Conservation (phyloP, 2,797 vertebrate genomes). For the Fundulus diaphanus region DNA sequence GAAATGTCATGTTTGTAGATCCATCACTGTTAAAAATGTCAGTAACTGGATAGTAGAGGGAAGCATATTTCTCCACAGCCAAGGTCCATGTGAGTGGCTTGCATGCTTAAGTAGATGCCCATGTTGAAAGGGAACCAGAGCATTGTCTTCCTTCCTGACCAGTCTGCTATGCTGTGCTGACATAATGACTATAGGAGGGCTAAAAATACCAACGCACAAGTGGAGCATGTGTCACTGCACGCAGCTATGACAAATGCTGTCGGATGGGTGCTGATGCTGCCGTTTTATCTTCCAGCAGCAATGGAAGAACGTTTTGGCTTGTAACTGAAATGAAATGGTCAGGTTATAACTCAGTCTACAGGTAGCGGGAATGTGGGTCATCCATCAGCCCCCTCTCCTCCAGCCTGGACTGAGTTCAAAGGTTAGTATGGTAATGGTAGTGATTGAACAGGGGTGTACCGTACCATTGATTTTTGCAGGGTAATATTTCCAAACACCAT, state of each 20-base stretch:
- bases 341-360: background rate
- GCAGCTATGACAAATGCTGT: conserved; percentile 51
- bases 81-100: conserved; percentile 5
- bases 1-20: conserved; percentile 34
- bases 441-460: conserved; percentile 38
- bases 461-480: conserved; percentile 66
- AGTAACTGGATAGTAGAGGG: conserved; percentile 1
- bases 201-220: conserved; percentile 80
- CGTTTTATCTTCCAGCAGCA: conserved; percentile 20
- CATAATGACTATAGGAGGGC: conserved; percentile 67
- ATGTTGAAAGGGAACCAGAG: conserved; percentile 18
- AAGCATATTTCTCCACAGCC: conserved; percentile 35
- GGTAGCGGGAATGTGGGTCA: conserved; percentile 1
- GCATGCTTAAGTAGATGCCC: conserved; percentile 31
- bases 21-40: conserved; percentile 27
- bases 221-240: conserved; percentile 59
- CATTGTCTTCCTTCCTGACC: conserved; percentile 49
- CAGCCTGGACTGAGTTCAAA: conserved; percentile 34
- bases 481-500: conserved; percentile 71
- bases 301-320: background rate
- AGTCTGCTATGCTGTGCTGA: conserved; percentile 55
- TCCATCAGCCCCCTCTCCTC: conserved; percentile 1
- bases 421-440: conserved; percentile 43
- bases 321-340: background rate
- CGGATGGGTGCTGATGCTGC: conserved; percentile 29